Evolutionary conservation across 2,888 invertebrate genomes (phyloP).

Genomic region (Euclidia mi): DNA sequence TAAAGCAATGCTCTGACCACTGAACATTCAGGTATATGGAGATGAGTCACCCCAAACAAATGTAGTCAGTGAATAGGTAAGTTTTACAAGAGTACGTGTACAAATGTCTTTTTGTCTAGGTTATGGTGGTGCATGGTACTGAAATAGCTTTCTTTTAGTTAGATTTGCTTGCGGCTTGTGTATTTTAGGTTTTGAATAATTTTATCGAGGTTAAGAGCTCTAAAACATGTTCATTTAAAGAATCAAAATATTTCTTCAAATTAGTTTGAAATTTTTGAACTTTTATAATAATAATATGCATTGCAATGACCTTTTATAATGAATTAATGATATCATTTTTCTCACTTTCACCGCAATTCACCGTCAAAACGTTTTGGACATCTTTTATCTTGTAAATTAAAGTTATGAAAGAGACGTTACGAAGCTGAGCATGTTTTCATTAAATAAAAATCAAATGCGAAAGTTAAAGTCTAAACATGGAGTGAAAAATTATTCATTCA

Average conservation of each 20-base stretch:
- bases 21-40: constrained; percentile 35
- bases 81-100: constrained; percentile 32
- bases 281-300: neutral
- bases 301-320: neutral
- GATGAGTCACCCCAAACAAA: constrained; percentile 43
- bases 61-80: constrained; percentile 34
- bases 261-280: neutral
- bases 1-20: constrained; percentile 45
- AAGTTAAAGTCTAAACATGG: constrained; percentile 8
- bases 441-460: constrained; percentile 8
- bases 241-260: constrained; percentile 1
- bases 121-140: constrained; percentile 55
- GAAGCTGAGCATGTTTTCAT: neutral
- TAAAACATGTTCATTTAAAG: constrained; percentile 2
- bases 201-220: constrained; percentile 13
- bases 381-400: constrained; percentile 1
- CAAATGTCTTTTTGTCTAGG: constrained; percentile 50
- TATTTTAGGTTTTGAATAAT: constrained; percentile 31
- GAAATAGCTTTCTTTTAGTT: constrained; percentile 49
- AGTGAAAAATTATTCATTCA: constrained; percentile 40
- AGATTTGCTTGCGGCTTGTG: constrained; percentile 39
- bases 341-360: neutral
- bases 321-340: neutral
- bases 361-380: neutral
- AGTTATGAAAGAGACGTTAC: constrained; percentile 4